Evolutionary conservation across 2,113 vertebrate genomes (phyloP).

Genomic region (Phoxinus phoxinus): DNA sequence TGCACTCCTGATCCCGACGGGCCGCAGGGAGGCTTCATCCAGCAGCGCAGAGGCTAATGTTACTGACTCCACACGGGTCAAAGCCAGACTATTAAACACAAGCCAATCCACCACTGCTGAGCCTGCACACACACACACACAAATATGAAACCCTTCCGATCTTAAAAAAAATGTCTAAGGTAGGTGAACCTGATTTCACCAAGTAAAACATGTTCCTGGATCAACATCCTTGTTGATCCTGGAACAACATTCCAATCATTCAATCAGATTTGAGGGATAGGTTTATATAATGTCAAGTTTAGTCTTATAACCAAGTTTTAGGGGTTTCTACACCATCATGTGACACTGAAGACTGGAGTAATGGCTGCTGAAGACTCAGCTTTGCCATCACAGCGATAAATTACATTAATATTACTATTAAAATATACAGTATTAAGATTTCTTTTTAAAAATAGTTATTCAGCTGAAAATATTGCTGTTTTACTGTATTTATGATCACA

Average conservation of each 20-base stretch:
- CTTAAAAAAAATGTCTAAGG: background rate
- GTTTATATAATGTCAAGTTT: too few species aligned
- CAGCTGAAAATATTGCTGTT: background rate
- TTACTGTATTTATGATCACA: background rate
- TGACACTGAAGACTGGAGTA: background rate
- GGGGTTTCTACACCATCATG: too few species aligned
- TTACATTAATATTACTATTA: background rate
- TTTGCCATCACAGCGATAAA: background rate
- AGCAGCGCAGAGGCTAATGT: slow-evolving; percentile 88
- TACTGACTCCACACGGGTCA: slow-evolving; percentile 84
- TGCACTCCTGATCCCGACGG: slow-evolving; percentile 81
- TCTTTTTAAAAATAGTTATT: too few species aligned
- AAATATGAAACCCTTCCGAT: background rate
- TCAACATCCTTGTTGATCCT: too few species aligned
- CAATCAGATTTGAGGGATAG: too few species aligned
- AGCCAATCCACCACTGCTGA: slow-evolving; percentile 93
- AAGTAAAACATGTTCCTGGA: too few species aligned
- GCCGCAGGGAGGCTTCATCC: slow-evolving; percentile 85
- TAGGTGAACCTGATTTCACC: too few species aligned
- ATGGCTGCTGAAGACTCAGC: background rate
- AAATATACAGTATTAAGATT: background rate
- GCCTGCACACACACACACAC: slow-evolving; percentile 71
- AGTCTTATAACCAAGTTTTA: too few species aligned
- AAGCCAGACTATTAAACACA: slow-evolving; percentile 82
- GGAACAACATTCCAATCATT: too few species aligned